These are phyloP conservation scores for Drosophila miranda DNA, from an alignment of 1,140 invertebrate genomes.

Conservation along the genomic window DNA sequence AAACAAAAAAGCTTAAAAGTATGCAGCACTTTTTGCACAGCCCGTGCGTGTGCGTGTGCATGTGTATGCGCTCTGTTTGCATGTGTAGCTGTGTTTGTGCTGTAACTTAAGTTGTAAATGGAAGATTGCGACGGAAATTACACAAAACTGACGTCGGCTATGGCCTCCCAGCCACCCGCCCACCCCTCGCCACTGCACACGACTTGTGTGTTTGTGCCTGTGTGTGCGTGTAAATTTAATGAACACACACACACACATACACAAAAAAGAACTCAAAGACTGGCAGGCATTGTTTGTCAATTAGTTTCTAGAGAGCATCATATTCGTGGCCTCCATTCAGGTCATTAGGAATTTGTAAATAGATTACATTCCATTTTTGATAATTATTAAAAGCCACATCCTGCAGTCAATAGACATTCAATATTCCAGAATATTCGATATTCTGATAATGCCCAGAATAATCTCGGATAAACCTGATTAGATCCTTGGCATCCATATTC, in stretches of 20 bases:
- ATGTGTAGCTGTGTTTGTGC: constrained; percentile 50
- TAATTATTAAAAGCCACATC: no score
- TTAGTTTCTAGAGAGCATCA: no score
- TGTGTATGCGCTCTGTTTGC: constrained; percentile 36
- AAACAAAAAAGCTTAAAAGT: constrained; percentile 74
- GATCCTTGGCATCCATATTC: background rate
- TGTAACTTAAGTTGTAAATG: constrained; percentile 77
- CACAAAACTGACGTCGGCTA: constrained; percentile 50
- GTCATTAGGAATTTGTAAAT: constrained; percentile 31
- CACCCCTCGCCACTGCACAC: background rate
- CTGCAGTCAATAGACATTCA: no score
- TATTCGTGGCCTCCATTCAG: constrained; percentile 39
- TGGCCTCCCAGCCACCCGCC: constrained; percentile 3
- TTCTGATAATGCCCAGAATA: no score
- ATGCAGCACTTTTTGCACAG: constrained; percentile 49
- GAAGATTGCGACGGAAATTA: constrained; percentile 76
- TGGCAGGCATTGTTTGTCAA: background rate
- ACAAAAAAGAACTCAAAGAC: constrained; percentile 8
- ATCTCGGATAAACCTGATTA: no score
- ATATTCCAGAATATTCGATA: no score
- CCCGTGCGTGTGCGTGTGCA: constrained; percentile 3
- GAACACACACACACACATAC: constrained; percentile 34
- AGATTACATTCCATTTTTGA: no score
- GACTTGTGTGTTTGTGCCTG: constrained; percentile 36
- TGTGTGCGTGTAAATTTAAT: constrained; percentile 70